Percentiles rank a stretch among this genome's conserved stretches.
Evolutionary conservation across 2,113 vertebrate genomes (phyloP).

Genomic region (Corythornis cristatus): DNA sequence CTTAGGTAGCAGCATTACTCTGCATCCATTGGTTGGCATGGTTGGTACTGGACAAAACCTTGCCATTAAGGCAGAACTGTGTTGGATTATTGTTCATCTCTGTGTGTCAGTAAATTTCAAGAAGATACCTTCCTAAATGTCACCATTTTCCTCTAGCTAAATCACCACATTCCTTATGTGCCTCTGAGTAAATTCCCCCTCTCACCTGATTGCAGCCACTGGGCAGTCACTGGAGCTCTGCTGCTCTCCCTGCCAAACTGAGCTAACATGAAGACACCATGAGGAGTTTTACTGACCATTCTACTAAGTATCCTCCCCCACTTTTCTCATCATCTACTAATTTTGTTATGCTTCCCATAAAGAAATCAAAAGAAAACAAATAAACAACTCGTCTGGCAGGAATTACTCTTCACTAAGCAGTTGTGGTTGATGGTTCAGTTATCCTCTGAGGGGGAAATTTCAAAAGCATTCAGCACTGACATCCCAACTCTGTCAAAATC

Average conservation of each 20-base stretch:
- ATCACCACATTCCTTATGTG: neutral
- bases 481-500: neutral
- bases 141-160: neutral
- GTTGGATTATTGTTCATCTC: neutral
- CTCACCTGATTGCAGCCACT: neutral
- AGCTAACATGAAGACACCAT: neutral
- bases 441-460: neutral
- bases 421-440: slow-evolving; percentile 33
- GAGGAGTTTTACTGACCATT: neutral
- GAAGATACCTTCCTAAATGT: neutral
- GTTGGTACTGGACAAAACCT: neutral
- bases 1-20: neutral
- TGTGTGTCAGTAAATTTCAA: neutral
- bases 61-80: neutral
- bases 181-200: neutral
- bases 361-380: slow-evolving; percentile 3
- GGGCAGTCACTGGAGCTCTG: neutral
- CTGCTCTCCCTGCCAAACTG: neutral
- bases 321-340: slow-evolving; percentile 9
- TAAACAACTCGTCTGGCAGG: neutral
- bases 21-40: neutral
- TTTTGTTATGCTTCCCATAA: slow-evolving; percentile 33
- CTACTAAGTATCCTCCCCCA: neutral
- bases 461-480: neutral
- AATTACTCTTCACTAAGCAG: neutral